These are phyloP conservation scores for Chaetophractus vellerosus DNA, from an alignment of 2,797 vertebrate species.

Conservation along the genomic window DNA sequence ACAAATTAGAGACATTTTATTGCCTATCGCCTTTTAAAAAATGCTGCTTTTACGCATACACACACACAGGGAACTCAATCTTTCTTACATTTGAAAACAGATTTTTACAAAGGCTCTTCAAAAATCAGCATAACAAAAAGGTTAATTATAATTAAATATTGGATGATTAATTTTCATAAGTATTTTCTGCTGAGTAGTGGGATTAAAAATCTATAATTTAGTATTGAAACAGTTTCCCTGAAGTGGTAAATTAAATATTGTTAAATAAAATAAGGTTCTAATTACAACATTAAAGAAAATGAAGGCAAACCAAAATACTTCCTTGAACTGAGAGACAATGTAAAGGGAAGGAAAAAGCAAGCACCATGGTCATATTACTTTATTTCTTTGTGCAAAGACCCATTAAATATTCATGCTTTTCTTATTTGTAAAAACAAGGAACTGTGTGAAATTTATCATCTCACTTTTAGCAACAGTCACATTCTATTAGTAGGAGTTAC, in stretches of 20 bases:
- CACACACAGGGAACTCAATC: slow-evolving; percentile 39
- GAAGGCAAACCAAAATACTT: slow-evolving; percentile 31
- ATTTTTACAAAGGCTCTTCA: slow-evolving; percentile 66
- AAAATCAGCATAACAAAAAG: slow-evolving; percentile 59
- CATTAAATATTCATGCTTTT: neutral
- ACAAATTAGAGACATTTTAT: slow-evolving; percentile 71
- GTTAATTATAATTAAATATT: slow-evolving; percentile 63
- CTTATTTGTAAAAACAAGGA: slow-evolving; percentile 16
- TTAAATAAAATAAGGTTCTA: slow-evolving; percentile 63
- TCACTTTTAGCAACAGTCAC: slow-evolving; percentile 37
- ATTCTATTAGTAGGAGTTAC: slow-evolving; percentile 54
- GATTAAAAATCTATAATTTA: slow-evolving; percentile 38
- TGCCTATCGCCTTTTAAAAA: slow-evolving; percentile 51
- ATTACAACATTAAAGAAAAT: slow-evolving; percentile 56
- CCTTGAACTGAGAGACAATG: slow-evolving; percentile 4
- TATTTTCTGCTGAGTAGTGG: neutral
- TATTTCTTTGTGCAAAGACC: slow-evolving; percentile 29
- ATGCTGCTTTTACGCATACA: slow-evolving; percentile 43
- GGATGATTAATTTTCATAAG: slow-evolving; percentile 34
- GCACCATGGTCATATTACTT: neutral
- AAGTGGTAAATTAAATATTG: slow-evolving; percentile 55
- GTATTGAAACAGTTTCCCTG: slow-evolving; percentile 31
- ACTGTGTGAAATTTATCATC: neutral
- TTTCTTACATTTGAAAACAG: slow-evolving; percentile 41
- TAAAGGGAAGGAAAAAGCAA: slow-evolving; percentile 32